Conservation (phyloP, 2,797 vertebrate genomes). For the Acanthurus lineatus region DNA sequence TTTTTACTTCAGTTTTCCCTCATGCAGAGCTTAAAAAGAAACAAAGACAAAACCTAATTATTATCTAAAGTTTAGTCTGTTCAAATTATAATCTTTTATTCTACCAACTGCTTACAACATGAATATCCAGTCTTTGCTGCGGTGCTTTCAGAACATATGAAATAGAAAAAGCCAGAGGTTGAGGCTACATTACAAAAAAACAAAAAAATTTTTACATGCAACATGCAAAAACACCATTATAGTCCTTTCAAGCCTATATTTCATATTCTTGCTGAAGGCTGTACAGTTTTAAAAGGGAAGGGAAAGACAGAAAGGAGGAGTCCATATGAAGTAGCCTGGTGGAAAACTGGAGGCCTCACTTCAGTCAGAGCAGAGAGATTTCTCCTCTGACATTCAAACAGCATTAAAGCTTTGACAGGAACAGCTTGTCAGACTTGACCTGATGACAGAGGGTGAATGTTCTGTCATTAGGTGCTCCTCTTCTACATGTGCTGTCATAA, state of each 20-base stretch:
- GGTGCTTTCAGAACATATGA: too few relatives aligned
- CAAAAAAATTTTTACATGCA: neutral
- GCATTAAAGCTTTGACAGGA: slow-evolving; percentile 49
- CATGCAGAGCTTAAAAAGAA: too few relatives aligned
- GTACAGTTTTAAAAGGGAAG: neutral
- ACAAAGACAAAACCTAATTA: too few relatives aligned
- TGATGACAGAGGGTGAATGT: slow-evolving; percentile 32
- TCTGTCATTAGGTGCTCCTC: slow-evolving; percentile 39
- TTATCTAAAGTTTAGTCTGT: too few relatives aligned
- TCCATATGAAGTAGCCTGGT: slow-evolving; percentile 5
- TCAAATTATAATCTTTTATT: too few relatives aligned
- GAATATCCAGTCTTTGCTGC: neutral
- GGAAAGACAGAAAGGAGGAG: neutral
- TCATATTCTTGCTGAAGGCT: neutral
- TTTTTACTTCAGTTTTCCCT: too few relatives aligned
- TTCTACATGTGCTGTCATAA: slow-evolving; percentile 40
- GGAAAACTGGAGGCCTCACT: slow-evolving; percentile 22
- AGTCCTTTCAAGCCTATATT: neutral
- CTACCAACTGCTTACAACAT: too few relatives aligned
- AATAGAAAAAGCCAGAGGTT: neutral
- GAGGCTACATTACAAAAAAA: too few relatives aligned
- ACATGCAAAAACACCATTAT: neutral
- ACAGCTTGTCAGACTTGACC: slow-evolving; percentile 50
- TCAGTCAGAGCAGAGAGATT: neutral
- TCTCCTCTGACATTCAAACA: slow-evolving; percentile 25